Conservation (phyloP, 2,113 vertebrate species). For the Eira barbara region DNA sequence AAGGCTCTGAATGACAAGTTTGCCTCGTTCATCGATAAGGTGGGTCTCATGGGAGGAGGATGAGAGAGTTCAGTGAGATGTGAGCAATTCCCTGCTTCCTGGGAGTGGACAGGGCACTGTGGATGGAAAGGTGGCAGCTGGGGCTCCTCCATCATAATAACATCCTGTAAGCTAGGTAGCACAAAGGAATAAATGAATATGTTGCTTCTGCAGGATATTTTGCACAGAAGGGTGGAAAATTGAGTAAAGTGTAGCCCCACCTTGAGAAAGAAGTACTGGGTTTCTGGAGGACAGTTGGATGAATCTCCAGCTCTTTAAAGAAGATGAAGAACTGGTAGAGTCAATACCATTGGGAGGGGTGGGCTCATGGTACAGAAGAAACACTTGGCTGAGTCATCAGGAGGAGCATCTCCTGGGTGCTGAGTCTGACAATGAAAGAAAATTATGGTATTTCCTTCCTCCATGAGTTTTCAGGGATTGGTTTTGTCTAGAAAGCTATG, state of each 20-base stretch:
- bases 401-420: neutral
- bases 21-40: slow-evolving; percentile 72
- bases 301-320: neutral
- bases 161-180: neutral
- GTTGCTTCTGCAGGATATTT: neutral
- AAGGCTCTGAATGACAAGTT: slow-evolving; percentile 73
- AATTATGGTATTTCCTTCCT: neutral
- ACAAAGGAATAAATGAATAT: neutral
- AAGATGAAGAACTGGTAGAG: neutral
- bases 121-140: neutral
- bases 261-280: neutral
- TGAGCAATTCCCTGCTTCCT: neutral
- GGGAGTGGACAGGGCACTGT: neutral
- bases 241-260: neutral
- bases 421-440: neutral
- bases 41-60: neutral
- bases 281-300: neutral
- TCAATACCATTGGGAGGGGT: neutral
- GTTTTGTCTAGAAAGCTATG: neutral
- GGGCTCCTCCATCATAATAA: neutral
- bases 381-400: neutral
- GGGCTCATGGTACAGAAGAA: neutral
- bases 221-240: neutral
- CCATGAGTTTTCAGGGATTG: neutral
- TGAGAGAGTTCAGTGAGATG: neutral